Percentiles rank a stretch among this genome's conserved stretches.
phyloP scores from a whole-genome alignment of 2,888 invertebrate genomes.

The Chaetogeoica ovagalla region DNA sequence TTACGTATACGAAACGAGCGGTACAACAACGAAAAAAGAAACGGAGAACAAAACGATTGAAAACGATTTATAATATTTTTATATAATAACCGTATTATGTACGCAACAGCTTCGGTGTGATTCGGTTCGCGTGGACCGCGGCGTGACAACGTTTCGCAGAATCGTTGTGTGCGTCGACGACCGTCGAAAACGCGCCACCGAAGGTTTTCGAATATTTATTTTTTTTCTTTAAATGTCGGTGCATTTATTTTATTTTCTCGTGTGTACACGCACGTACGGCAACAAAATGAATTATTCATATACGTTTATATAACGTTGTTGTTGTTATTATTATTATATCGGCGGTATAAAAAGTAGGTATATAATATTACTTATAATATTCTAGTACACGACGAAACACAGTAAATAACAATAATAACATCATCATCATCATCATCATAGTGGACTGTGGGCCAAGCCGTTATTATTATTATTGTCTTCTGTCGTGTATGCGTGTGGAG shows the following conservation, averaged over 20 bases:
- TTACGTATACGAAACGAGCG: too few species aligned
- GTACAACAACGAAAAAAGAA: not conserved
- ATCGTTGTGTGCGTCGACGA: not conserved
- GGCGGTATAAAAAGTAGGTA: not conserved
- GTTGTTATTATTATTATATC: not conserved
- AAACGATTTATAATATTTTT: not conserved
- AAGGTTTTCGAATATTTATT: not conserved
- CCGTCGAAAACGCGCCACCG: not conserved
- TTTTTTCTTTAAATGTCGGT: constrained; percentile 20
- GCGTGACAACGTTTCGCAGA: too few species aligned
- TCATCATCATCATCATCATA: not conserved
- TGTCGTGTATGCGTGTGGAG: too few species aligned
- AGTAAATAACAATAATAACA: too few species aligned
- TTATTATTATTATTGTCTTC: constrained; percentile 4
- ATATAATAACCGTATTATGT: not conserved
- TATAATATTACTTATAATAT: not conserved
- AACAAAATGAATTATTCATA: constrained; percentile 41
- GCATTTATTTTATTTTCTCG: not conserved
- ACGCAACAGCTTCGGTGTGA: too few species aligned
- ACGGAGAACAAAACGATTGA: not conserved
- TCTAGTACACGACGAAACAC: not conserved
- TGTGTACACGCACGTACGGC: not conserved
- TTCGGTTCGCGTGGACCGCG: not conserved
- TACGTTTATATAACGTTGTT: constrained; percentile 2
- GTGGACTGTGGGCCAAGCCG: not conserved